phyloP scores from a whole-genome alignment of 2,888 invertebrate genomes.

The Ectobius pallidus region DNA sequence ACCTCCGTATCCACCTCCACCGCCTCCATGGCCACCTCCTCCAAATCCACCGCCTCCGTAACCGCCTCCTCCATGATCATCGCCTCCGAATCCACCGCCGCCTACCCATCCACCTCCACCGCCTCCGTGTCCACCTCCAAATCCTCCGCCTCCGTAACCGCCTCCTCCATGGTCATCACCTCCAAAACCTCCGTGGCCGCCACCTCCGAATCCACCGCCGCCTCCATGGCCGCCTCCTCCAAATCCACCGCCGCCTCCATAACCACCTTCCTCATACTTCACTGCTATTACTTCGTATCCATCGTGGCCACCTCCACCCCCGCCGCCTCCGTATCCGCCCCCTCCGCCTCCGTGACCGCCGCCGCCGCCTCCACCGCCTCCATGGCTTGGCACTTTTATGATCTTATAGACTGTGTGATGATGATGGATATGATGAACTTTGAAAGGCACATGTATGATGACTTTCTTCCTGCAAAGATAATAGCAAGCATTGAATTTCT shows the following conservation, averaged over 20 bases:
- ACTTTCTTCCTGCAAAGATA: slow-evolving; percentile 50
- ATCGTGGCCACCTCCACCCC: slow-evolving; percentile 54
- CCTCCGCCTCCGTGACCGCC: slow-evolving; percentile 8
- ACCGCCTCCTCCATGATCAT: slow-evolving; percentile 28
- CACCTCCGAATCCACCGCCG: slow-evolving; percentile 37
- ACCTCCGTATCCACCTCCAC: slow-evolving; percentile 35
- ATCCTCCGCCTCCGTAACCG: slow-evolving; percentile 35
- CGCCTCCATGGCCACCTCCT: slow-evolving; percentile 49
- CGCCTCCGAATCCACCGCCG: background rate
- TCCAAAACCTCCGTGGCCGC: slow-evolving; percentile 30
- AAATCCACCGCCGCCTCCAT: slow-evolving; percentile 35
- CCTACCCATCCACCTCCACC: slow-evolving; percentile 28
- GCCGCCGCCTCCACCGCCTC: slow-evolving; percentile 52
- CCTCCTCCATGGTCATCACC: slow-evolving; percentile 34
- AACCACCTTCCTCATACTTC: slow-evolving; percentile 33
- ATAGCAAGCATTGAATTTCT: too few species aligned
- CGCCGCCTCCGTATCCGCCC: slow-evolving; percentile 47
- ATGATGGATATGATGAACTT: slow-evolving; percentile 77
- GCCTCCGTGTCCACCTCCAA: slow-evolving; percentile 31
- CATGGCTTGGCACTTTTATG: slow-evolving; percentile 61
- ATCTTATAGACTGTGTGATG: slow-evolving; percentile 80
- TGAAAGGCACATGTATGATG: slow-evolving; percentile 78
- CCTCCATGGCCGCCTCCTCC: slow-evolving; percentile 40
- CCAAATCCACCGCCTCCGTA: slow-evolving; percentile 48
- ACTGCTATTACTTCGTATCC: slow-evolving; percentile 66